Base-by-base conservation (phyloP, 2,888 invertebrate genomes). In the Argyresthia albistria region DNA sequence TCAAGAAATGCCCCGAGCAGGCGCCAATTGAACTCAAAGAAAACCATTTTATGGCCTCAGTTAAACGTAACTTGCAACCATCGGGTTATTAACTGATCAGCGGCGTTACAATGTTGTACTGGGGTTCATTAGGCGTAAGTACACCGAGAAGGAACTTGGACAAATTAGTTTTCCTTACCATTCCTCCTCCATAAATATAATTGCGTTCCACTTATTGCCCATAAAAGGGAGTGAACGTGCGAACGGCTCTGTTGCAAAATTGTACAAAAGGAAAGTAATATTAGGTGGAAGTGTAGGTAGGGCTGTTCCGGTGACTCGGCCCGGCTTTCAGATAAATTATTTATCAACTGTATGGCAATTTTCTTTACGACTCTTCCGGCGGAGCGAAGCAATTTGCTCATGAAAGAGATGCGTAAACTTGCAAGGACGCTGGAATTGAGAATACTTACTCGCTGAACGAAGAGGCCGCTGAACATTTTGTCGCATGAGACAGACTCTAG, bases 291-390 rank as follows among this genome's bases (percentile, higher is more conserved):
- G 80, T 76, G 75, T 75, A 73, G 68, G 70, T 45, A 74, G 74
- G 67, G 77, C 69, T 78, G 80, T 81, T 80, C 80, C 80, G 82
- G 84, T 84, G 86, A 87, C 86, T 86, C 81, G 83, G 76, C 78
- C 52, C 79, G 80, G 81, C 84, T 84, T 80, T 83, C 80, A 84
- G 81, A 87, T 87, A 86, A 86, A 87, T 87, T 86, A 87, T 87
- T 87, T 87, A 87, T 86, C 86, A 87, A 87, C 84, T 84, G 86
- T 86, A 86, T 84, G 82, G 86, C 87, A 87, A 87, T 87, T 87
- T 87, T 86, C 87, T 87, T 87, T 87, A 87, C 83, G 86, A 86
- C 84, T 86, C 86, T 84, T 84, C 84, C 81, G 83, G 80, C 84
- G 84, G 77, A 80, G 80, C 80, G 75, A 76, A 82, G 86, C 84